phyloP scores from a whole-genome alignment of 2,888 invertebrate genomes.

The Drosophila fungiperda region DNA sequence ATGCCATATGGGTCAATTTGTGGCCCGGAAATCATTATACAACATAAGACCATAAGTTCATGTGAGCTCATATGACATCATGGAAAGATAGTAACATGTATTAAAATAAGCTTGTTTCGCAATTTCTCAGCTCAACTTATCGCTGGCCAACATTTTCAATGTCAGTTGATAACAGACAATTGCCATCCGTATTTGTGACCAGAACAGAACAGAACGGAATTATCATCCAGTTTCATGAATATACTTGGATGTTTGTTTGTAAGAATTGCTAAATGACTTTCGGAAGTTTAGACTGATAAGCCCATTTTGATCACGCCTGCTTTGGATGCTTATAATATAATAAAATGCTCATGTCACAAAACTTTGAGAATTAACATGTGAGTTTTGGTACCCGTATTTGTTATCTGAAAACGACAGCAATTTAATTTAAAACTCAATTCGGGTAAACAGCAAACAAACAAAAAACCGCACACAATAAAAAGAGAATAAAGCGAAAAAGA shows the following conservation, averaged over 20 bases:
- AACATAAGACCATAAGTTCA: background rate
- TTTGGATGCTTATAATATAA: constrained; percentile 41
- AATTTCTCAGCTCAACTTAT: constrained; percentile 44
- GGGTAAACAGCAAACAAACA: constrained; percentile 1
- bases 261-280: constrained; percentile 48
- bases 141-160: constrained; percentile 51
- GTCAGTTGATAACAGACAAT: constrained; percentile 58
- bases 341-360: constrained; percentile 42
- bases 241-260: background rate
- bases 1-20: background rate
- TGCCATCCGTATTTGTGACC: constrained; percentile 34
- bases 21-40: constrained; percentile 32
- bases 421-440: constrained; percentile 25
- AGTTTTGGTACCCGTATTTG: constrained; percentile 8
- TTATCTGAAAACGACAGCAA: constrained; percentile 38
- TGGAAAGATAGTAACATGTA: constrained; percentile 13
- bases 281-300: constrained; percentile 58
- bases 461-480: constrained; percentile 6
- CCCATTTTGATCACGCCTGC: constrained; percentile 7
- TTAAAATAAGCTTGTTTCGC: constrained; percentile 37
- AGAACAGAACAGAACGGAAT: constrained; percentile 10
- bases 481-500: constrained; percentile 15
- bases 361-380: constrained; percentile 51
- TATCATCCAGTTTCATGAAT: constrained; percentile 14
- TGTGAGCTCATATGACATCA: constrained; percentile 37